Evolutionary conservation across 1,140 invertebrate genomes (phyloP).

Genomic region (Delia radicum): DNA sequence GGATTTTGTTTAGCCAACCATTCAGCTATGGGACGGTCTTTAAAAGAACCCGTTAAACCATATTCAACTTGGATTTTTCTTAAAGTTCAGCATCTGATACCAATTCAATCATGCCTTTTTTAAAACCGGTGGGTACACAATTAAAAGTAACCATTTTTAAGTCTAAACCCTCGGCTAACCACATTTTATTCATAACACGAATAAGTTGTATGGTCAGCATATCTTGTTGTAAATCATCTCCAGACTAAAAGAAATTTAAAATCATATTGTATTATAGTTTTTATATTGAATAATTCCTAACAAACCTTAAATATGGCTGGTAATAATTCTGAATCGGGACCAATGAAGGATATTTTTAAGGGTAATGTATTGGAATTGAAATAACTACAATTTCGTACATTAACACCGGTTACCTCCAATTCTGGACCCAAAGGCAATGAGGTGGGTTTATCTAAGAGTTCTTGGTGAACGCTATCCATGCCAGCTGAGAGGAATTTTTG

Average conservation of each 20-base stretch:
- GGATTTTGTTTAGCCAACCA: conserved; percentile 98
- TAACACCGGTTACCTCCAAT: conserved; percentile 76
- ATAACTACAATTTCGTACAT: conserved; percentile 83
- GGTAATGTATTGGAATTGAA: conserved; percentile 96
- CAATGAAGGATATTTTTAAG: conserved; percentile 90
- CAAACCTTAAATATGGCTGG: conserved; percentile 90
- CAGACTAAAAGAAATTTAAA: conserved; percentile 67
- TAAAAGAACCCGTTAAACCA: conserved; percentile 94
- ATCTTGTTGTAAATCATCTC: conserved; percentile 97
- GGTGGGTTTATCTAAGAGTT: conserved; percentile 65
- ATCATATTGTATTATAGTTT: conserved; percentile 7
- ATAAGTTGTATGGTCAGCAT: conserved; percentile 95
- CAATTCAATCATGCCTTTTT: conserved; percentile 96
- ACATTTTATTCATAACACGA: conserved; percentile 94
- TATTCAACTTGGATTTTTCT: conserved; percentile 91
- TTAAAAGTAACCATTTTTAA: conserved; percentile 94
- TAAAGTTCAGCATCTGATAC: conserved; percentile 95
- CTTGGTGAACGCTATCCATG: conserved; percentile 64
- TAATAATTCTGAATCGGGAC: conserved; percentile 75
- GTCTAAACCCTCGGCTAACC: conserved; percentile 92
- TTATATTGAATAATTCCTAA: background rate
- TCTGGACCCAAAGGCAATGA: conserved; percentile 86
- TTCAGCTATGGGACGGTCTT: conserved; percentile 93
- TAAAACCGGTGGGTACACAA: conserved; percentile 88
- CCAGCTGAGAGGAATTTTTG: conserved; percentile 67